These are phyloP conservation scores for Aphelenchoides fujianensis DNA, from an alignment of 1,140 invertebrate species.

Conservation along the genomic window DNA sequence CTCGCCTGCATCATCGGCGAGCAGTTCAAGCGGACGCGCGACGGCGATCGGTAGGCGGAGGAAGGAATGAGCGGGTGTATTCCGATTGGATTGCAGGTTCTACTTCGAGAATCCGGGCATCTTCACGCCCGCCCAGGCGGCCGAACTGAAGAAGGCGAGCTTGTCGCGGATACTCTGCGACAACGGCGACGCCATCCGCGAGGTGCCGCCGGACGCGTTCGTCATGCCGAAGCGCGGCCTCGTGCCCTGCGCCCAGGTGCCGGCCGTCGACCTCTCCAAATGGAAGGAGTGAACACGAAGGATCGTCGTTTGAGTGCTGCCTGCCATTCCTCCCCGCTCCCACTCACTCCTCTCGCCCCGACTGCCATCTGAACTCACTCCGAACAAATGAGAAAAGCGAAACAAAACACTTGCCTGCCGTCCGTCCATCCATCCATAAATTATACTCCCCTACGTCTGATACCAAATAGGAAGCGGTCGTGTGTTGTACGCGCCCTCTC, in stretches of 20 bases:
- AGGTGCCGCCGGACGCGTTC: constrained; percentile 56
- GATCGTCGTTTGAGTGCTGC: too few relatives aligned
- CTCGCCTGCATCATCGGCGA: constrained; percentile 94
- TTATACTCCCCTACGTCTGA: too few relatives aligned
- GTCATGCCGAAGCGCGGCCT: constrained; percentile 44
- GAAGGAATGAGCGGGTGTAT: too few relatives aligned
- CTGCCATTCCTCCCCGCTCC: too few relatives aligned
- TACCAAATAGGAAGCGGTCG: too few relatives aligned
- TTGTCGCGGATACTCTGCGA: constrained; percentile 76
- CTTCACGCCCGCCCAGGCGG: constrained; percentile 74
- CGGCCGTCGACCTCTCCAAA: constrained; percentile 55
- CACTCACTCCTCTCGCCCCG: too few relatives aligned
- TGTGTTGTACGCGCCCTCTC: too few relatives aligned
- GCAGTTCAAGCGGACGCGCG: constrained; percentile 73
- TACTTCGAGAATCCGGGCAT: constrained; percentile 87
- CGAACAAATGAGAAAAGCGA: too few relatives aligned
- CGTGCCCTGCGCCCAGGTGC: constrained; percentile 45
- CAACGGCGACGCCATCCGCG: constrained; percentile 71
- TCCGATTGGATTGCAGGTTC: too few relatives aligned
- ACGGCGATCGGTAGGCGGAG: constrained; percentile 70
- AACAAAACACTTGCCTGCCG: too few relatives aligned
- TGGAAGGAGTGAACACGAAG: constrained; percentile 57
- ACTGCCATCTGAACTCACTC: too few relatives aligned
- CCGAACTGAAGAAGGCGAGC: constrained; percentile 67
- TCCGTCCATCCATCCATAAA: too few relatives aligned